phyloP scores from a whole-genome alignment of 2,113 vertebrate genomes.

The Caranx ignobilis region DNA sequence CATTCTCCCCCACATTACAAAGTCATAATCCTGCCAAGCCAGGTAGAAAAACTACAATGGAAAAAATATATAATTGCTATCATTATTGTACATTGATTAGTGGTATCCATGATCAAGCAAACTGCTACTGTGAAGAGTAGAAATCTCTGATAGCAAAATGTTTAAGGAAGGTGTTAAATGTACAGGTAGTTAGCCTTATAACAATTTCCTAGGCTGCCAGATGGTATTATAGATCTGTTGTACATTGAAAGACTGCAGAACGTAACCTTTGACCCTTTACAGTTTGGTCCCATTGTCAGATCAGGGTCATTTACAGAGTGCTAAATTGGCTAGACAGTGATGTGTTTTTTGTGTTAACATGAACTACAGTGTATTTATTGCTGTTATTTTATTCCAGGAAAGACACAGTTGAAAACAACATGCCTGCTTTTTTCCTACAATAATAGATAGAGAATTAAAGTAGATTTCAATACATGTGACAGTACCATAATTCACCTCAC shows the following conservation, averaged over 20 bases:
- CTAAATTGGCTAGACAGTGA: conserved; percentile 20
- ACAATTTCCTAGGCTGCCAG: conserved; percentile 16
- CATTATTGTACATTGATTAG: conserved; percentile 42
- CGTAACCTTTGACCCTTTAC: conserved; percentile 53
- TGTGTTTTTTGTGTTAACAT: conserved; percentile 12
- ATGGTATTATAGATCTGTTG: conserved; percentile 11
- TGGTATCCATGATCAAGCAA: conserved; percentile 37
- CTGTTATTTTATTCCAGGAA: conserved; percentile 3
- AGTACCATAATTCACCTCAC: background rate
- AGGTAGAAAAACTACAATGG: conserved; percentile 40
- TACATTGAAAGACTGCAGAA: conserved; percentile 35
- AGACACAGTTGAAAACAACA: conserved; percentile 22
- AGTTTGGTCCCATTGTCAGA: conserved; percentile 80
- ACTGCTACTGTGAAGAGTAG: conserved; percentile 14
- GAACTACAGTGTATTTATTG: conserved; percentile 40
- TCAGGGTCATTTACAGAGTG: conserved; percentile 42
- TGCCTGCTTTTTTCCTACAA: background rate
- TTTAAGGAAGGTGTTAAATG: conserved; percentile 32
- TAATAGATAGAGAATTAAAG: background rate
- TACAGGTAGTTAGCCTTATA: background rate
- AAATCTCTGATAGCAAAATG: conserved; percentile 34
- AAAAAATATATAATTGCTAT: conserved; percentile 8
- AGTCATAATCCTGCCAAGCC: conserved; percentile 23
- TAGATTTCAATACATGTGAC: conserved; percentile 3
- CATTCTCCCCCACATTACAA: conserved; percentile 23